Conservation (phyloP, 2,888 invertebrate species). For the Meiosimyza decipiens region DNA sequence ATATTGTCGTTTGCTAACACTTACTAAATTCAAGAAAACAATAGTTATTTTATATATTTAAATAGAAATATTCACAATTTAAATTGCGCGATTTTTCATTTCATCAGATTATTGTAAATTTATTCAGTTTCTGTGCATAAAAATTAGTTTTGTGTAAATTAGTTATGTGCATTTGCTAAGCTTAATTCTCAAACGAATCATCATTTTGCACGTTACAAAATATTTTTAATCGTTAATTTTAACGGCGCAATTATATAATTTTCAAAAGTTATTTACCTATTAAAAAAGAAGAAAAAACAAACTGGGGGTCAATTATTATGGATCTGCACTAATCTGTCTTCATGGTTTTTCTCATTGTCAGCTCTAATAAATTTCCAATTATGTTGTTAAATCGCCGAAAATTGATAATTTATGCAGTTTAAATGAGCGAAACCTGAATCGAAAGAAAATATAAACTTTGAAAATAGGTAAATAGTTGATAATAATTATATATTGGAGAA, state of each 20-base stretch:
- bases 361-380: constrained; percentile 43
- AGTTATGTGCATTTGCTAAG: constrained; percentile 68
- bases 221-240: not conserved
- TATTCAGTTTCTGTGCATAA: constrained; percentile 59
- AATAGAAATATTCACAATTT: too few species aligned
- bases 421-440: constrained; percentile 45
- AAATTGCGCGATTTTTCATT: constrained; percentile 19
- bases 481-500: constrained; percentile 48
- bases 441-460: constrained; percentile 38
- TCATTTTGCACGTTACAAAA: constrained; percentile 35
- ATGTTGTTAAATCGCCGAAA: constrained; percentile 26
- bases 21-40: too few species aligned
- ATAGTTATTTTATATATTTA: too few species aligned
- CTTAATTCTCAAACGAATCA: constrained; percentile 63
- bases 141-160: constrained; percentile 63
- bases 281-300: constrained; percentile 41
- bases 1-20: too few species aligned
- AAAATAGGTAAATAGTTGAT: constrained; percentile 51
- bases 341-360: constrained; percentile 44
- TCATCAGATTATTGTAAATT: constrained; percentile 51
- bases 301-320: not conserved
- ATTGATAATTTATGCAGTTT: constrained; percentile 38
- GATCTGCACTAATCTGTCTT: constrained; percentile 7
- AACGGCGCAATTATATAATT: constrained; percentile 30
- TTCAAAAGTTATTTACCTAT: constrained; percentile 54